These are phyloP conservation scores for Pseudomyrmex dendroicus DNA, from an alignment of 1,140 invertebrate genomes.

Conservation along the genomic window DNA sequence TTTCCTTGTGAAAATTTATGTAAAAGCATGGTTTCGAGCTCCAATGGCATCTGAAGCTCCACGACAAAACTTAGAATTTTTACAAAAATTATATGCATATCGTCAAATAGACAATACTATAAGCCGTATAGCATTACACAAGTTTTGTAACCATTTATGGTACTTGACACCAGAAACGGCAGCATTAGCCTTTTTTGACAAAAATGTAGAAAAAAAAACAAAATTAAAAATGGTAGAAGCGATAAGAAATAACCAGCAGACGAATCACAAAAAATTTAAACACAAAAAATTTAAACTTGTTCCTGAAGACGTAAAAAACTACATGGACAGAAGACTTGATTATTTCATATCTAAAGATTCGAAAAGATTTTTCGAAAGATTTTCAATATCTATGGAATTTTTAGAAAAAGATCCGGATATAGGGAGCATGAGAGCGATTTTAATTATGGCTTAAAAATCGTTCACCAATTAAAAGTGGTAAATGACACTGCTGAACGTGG, in stretches of 20 bases:
- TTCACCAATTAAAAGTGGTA: no score
- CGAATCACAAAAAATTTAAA: no score
- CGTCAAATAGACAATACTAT: neutral
- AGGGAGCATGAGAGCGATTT: no score
- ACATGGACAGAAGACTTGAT: no score
- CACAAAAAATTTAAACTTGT: no score
- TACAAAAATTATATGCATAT: constrained; percentile 55
- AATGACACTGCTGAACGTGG: no score
- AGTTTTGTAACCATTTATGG: constrained; percentile 3
- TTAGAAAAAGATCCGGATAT: no score
- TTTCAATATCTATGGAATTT: no score
- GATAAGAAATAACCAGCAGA: neutral
- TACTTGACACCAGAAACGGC: constrained; percentile 1
- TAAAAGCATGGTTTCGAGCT: constrained; percentile 72
- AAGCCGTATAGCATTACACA: constrained; percentile 2
- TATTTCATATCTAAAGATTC: no score
- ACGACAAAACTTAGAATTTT: constrained; percentile 72
- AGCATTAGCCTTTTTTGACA: neutral
- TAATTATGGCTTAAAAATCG: no score
- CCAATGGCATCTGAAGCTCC: constrained; percentile 63
- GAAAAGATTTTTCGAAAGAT: no score
- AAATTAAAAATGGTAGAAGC: neutral
- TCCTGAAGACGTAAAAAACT: no score
- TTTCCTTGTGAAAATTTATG: constrained; percentile 72
- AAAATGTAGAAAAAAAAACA: neutral